A percentile compares a stretch with the other conserved stretches of the same genome.
Evolutionary conservation across 2,113 vertebrate species (phyloP).

Genomic region (Hymenochirus boettgeri): DNA sequence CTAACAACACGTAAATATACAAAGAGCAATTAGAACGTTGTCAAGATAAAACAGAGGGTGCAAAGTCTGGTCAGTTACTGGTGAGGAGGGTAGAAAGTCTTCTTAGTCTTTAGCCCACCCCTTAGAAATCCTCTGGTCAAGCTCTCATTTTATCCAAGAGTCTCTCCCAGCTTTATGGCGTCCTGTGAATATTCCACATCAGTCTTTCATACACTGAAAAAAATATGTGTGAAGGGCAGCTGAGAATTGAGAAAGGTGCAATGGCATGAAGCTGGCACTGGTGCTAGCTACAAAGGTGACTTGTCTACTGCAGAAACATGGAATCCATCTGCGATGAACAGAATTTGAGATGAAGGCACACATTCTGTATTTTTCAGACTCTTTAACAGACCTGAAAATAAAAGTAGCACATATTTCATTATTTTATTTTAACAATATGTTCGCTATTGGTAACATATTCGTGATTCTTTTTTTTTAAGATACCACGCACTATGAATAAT

Average conservation of each 20-base stretch:
- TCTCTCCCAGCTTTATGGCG: conserved; percentile 78
- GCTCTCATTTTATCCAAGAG: conserved; percentile 66
- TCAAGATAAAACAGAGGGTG: conserved; percentile 84
- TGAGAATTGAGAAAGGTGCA: conserved; percentile 77
- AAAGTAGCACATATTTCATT: conserved; percentile 58
- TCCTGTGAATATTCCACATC: conserved; percentile 83
- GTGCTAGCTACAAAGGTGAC: conserved; percentile 84
- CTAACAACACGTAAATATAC: conserved; percentile 98
- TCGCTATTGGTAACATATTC: too few relatives aligned
- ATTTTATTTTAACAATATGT: too few relatives aligned
- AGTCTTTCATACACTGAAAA: conserved; percentile 78
- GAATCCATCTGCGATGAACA: conserved; percentile 85
- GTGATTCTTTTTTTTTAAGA: too few relatives aligned
- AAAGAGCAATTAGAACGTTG: conserved; percentile 93
- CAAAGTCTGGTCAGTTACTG: conserved; percentile 77
- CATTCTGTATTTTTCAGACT: conserved; percentile 83
- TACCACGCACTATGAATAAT: too few relatives aligned
- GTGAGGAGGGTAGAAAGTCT: conserved; percentile 85
- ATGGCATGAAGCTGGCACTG: conserved; percentile 76
- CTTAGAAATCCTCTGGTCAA: conserved; percentile 71
- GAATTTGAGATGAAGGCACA: conserved; percentile 98
- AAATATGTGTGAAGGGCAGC: conserved; percentile 71
- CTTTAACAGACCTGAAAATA: conserved; percentile 93
- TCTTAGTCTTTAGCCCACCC: conserved; percentile 76
- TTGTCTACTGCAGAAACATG: conserved; percentile 75